Evolutionary conservation across 2,888 invertebrate genomes (phyloP), one percentile per base, ranked within the genome.

Genomic region (Allygus modestus): DNA sequence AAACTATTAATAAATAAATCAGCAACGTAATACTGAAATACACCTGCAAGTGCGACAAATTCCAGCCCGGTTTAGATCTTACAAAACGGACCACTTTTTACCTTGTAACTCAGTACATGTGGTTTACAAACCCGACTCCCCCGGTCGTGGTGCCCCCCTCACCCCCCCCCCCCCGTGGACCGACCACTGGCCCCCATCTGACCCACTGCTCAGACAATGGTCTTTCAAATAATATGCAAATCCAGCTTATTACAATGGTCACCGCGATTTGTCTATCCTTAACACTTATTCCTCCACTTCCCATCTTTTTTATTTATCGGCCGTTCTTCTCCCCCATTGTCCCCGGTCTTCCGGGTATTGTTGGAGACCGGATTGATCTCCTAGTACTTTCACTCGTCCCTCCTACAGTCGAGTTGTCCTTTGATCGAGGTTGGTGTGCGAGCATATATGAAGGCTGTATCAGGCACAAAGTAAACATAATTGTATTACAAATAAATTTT

Each of bases 221-320:
- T 37, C 79, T 79, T 79, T 79, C 79, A 79, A 79, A 79, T 79
- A 79, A 79, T 58, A 79, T 79, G 79, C 79, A 79, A 79, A 79
- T 79, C 33, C 37, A 17, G 7, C 77, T 31, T 79, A 51, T 79
- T 79, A 79, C 79, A 79, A 79, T 79, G 58, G 79, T 31, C 58
- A n/a, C 54, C 77, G 51, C 79, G 79, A 79, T 79, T 79, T 79
- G 79, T 79, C 79, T 58, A 58, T 58, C 79, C 58, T 51, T 31
- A 79, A 79, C 79, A 79, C 79, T 79, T 79, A 37, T 79, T 0
- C 77, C 77, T 77, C 20, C 54, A 58, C 33, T 20, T 31, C 58
- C 77, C 17, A 77, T 77, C 51, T 58, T 58, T 79, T 79, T 79
- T 79, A 58, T 79, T 79, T 79, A 79, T 79, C 33, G 79, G 20